Percentiles rank a stretch among this genome's conserved stretches.
phyloP scores from a whole-genome alignment of 2,113 vertebrate species.

The Halichoeres trimaculatus region DNA sequence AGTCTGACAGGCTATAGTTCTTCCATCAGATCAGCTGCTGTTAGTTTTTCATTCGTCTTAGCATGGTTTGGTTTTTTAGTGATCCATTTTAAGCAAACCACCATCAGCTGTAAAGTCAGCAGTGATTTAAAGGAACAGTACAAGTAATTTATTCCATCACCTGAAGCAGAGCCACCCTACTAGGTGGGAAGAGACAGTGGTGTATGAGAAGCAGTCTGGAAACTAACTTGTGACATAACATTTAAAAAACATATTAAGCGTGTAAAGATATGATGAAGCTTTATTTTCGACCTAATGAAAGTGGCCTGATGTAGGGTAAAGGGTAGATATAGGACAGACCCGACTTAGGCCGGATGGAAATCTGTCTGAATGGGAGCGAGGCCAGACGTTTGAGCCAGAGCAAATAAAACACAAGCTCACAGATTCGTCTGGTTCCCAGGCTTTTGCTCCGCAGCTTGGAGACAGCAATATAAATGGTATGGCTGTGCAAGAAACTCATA shows the following conservation, averaged over 20 bases:
- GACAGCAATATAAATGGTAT: neutral
- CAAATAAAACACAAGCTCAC: slow-evolving; percentile 1
- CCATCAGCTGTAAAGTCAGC: neutral
- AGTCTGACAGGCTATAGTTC: too few relatives aligned
- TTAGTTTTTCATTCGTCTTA: neutral
- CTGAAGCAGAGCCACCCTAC: too few relatives aligned
- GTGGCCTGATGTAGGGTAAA: neutral
- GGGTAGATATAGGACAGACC: neutral
- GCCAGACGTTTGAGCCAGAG: neutral
- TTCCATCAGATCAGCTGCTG: too few relatives aligned
- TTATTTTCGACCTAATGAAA: neutral
- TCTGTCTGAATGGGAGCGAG: neutral
- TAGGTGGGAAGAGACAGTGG: too few relatives aligned
- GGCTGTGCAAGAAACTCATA: too few relatives aligned
- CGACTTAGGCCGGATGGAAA: neutral
- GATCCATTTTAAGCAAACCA: neutral
- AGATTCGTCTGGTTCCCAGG: neutral
- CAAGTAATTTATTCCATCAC: neutral
- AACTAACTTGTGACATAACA: too few relatives aligned
- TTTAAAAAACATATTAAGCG: too few relatives aligned
- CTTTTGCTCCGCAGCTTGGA: neutral
- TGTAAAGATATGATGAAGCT: neutral
- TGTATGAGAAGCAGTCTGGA: too few relatives aligned
- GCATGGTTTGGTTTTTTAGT: neutral
- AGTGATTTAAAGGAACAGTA: too few relatives aligned